Evolutionary conservation across 2,888 invertebrate species (phyloP).

Genomic region (Elysia crispata): DNA sequence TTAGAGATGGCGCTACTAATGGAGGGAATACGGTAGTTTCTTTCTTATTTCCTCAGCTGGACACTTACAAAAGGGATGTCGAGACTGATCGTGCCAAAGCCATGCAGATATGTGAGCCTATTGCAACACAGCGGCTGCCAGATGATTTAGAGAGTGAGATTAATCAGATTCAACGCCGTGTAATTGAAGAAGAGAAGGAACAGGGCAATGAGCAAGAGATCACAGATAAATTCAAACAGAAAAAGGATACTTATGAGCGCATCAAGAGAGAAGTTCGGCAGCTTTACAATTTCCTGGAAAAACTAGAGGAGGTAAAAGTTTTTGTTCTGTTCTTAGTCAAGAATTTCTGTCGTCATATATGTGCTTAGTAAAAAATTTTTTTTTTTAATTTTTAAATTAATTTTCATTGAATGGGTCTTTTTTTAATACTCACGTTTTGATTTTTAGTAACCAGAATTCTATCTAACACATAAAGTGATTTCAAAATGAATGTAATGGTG

Average conservation of each 20-base stretch:
- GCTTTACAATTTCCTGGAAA: conserved; percentile 31
- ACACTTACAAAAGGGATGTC: conserved; percentile 38
- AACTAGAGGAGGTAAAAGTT: conserved; percentile 40
- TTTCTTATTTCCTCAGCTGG: conserved; percentile 20
- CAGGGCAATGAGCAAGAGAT: conserved; percentile 54
- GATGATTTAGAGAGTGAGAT: conserved; percentile 73
- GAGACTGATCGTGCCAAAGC: conserved; percentile 69
- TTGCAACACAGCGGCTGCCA: conserved; percentile 67
- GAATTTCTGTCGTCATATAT: too few species aligned
- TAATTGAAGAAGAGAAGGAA: conserved; percentile 72
- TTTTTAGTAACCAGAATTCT: too few species aligned
- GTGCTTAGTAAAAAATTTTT: too few species aligned
- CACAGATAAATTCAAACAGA: conserved; percentile 26
- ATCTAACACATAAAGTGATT: too few species aligned
- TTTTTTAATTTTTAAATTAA: too few species aligned
- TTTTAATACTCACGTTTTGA: too few species aligned
- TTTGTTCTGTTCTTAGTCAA: conserved; percentile 7
- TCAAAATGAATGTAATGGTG: too few species aligned
- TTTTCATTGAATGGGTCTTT: too few species aligned
- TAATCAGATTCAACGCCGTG: conserved; percentile 67
- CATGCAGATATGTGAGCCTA: conserved; percentile 64
- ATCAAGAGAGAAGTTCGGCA: conserved; percentile 40
- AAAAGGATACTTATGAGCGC: conserved; percentile 29
- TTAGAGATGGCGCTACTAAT: too few species aligned
- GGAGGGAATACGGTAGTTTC: too few species aligned